A percentile compares a stretch with the other conserved stretches of the same genome.
phyloP scores from a whole-genome alignment of 2,888 invertebrate species.

The Tetragonisca angustula region DNA sequence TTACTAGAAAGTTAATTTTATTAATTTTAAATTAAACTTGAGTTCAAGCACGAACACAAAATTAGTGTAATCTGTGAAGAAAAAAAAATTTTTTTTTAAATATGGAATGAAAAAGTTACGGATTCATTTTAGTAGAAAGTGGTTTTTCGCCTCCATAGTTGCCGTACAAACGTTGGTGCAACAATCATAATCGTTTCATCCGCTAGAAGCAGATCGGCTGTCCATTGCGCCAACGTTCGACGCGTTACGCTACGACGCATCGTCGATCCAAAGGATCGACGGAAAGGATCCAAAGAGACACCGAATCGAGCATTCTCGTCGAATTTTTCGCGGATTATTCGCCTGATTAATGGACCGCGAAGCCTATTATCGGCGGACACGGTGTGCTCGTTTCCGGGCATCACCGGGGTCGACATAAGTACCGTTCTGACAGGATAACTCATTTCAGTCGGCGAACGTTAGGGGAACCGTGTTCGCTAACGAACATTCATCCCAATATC shows the following conservation, averaged over 20 bases:
- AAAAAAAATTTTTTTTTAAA: too few relatives aligned
- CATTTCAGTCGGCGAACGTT: conserved; percentile 60
- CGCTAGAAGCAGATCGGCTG: conserved; percentile 26
- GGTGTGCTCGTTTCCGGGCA: conserved; percentile 65
- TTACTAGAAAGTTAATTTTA: too few relatives aligned
- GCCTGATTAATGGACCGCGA: conserved; percentile 60
- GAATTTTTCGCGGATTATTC: conserved; percentile 40
- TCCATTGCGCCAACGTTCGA: conserved; percentile 18
- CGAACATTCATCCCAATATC: conserved; percentile 77
- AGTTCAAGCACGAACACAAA: too few relatives aligned
- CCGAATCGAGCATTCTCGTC: conserved; percentile 34
- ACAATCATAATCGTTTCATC: not conserved
- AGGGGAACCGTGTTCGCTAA: conserved; percentile 67
- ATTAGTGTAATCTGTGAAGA: too few relatives aligned
- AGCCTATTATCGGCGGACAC: conserved; percentile 62
- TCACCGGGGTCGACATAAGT: conserved; percentile 66
- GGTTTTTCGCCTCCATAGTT: too few relatives aligned
- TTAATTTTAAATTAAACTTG: too few relatives aligned
- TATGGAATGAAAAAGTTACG: too few relatives aligned
- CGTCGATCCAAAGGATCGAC: not conserved
- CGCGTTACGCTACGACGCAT: conserved; percentile 5
- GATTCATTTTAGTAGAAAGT: too few relatives aligned
- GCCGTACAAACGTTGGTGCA: too few relatives aligned
- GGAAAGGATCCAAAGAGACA: conserved; percentile 3
- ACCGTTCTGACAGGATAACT: conserved; percentile 67